Base-by-base conservation (phyloP, 1,140 invertebrate genomes). In the Solenopsis invicta region DNA sequence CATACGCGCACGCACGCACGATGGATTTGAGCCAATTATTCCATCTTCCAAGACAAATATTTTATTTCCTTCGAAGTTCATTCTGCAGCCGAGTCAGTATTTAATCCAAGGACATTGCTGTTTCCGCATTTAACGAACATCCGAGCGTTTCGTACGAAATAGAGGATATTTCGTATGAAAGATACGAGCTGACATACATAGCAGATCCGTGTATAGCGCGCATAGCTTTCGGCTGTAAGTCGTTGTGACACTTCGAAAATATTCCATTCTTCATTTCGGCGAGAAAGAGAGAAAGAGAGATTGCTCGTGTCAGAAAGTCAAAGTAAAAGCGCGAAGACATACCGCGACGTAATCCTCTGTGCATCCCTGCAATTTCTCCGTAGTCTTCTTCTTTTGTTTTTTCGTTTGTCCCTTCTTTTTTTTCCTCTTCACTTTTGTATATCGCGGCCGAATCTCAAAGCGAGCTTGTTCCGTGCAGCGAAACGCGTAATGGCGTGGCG, bases 391-490 rank as follows among this genome's bases (percentile, higher is more conserved):
- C 50, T 45, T 45, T 52, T 4, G 34, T 45, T 54, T 67, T 13
- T 48, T 41, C 6, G 37, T 50, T 54, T 78, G 9, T 78, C 18
- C 52, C 48, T 81, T 16, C 59, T 50, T 72, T 29, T 45, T 72
- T 50, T 59, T 69, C 8, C n/a, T 56, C 41, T 24, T 59, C 48
- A 45, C 80, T 59, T 52, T 62, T 74, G 41, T 71, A 72, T 86
- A 29, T 29, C 37, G 59, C 48, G 71, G n/a, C 37, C 50, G 64
- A 66, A 86, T 61, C 62, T 86, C 67, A 86, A 76, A 87, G 84
- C 67, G 66, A 69, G 21, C 52, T 80, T 62, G 62, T 66, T 61
- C 4, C 69, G 48, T 45, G 50, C 37, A 41, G 18, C 62, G 37
- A 69, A 67, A 80, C 62, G 12, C 62, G 6, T 13, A 66, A 80